Evolutionary conservation across 2,797 vertebrate genomes (phyloP).

Genomic region (Melanotaenia parkinsoni): DNA sequence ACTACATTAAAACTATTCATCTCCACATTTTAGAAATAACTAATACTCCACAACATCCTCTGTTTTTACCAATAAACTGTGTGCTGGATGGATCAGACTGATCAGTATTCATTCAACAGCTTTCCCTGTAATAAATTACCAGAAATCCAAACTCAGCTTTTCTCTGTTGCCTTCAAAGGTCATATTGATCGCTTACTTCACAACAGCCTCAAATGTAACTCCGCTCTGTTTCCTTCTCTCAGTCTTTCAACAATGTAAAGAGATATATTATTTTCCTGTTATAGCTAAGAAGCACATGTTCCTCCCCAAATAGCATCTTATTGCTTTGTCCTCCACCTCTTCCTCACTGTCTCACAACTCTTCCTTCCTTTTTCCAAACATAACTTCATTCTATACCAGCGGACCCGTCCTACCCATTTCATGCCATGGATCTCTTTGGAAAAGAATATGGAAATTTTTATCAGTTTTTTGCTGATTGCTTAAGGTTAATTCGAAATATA

Average conservation of each 20-base stretch:
- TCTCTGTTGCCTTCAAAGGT: conserved; percentile 59
- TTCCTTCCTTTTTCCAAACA: conserved; percentile 14
- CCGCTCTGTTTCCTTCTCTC: conserved; percentile 5
- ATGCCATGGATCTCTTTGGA: too few relatives aligned
- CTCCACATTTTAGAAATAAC: too few relatives aligned
- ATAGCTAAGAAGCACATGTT: neutral
- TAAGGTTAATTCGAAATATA: too few relatives aligned
- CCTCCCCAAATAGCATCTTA: too few relatives aligned
- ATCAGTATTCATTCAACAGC: conserved; percentile 1
- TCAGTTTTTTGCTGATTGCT: too few relatives aligned
- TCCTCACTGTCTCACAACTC: conserved; percentile 21
- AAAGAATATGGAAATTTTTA: too few relatives aligned
- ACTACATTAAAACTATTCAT: too few relatives aligned
- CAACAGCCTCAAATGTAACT: conserved; percentile 39
- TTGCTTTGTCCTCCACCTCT: neutral
- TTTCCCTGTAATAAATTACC: neutral
- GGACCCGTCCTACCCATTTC: too few relatives aligned
- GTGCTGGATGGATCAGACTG: neutral
- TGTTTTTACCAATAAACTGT: conserved; percentile 5
- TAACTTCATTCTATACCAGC: neutral
- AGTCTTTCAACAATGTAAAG: neutral
- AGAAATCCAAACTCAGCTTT: conserved; percentile 19
- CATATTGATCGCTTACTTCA: conserved; percentile 30
- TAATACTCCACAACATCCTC: neutral
- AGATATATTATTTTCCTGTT: neutral